Evolutionary conservation across 2,888 invertebrate genomes (phyloP).

Genomic region (Thereva unica): DNA sequence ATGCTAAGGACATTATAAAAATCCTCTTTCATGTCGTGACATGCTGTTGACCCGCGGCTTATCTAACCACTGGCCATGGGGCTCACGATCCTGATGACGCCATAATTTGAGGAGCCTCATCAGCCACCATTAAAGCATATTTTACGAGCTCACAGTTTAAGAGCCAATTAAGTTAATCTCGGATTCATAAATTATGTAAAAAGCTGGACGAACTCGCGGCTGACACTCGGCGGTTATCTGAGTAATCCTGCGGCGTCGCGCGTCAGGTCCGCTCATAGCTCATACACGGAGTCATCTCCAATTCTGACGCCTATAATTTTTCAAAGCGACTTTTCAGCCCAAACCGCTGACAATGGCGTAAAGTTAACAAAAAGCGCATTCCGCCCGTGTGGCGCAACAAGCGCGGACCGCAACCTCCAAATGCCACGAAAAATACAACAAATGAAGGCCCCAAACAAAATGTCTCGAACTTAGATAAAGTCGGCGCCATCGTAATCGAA

Average conservation of each 20-base stretch:
- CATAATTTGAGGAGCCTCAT: too few relatives aligned
- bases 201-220: slow-evolving; percentile 13
- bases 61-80: too few relatives aligned
- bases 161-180: slow-evolving; percentile 34
- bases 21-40: too few relatives aligned
- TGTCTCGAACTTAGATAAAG: slow-evolving; percentile 59
- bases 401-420: not conserved
- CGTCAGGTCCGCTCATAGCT: not conserved
- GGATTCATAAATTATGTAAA: slow-evolving; percentile 35
- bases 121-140: slow-evolving; percentile 23
- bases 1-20: too few relatives aligned
- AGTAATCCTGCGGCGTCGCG: not conserved
- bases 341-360: slow-evolving; percentile 22
- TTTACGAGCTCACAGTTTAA: slow-evolving; percentile 34
- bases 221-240: slow-evolving; percentile 22
- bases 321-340: not conserved
- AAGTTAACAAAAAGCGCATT: slow-evolving; percentile 27
- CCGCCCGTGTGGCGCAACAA: not conserved
- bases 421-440: slow-evolving; percentile 1
- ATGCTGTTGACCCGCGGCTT: too few relatives aligned
- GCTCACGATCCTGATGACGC: too few relatives aligned
- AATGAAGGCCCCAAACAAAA: slow-evolving; percentile 44
- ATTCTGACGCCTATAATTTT: slow-evolving; percentile 10
- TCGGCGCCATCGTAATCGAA: slow-evolving; percentile 58
- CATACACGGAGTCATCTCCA: slow-evolving; percentile 9